These are phyloP conservation scores for Achatina immaculata DNA, from an alignment of 1,140 invertebrate genomes.

Conservation along the genomic window DNA sequence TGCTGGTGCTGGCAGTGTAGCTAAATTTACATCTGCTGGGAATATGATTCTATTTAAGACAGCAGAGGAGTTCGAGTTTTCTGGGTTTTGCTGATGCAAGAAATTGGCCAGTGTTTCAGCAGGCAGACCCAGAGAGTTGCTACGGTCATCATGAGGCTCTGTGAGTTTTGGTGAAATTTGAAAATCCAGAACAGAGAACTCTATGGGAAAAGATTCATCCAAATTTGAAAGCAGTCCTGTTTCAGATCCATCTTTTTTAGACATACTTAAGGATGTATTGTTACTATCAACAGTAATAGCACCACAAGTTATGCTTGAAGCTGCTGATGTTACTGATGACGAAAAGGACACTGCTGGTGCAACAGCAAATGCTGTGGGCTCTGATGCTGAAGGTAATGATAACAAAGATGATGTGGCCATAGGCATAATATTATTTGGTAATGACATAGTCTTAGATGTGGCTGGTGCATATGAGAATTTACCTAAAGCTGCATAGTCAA, in stretches of 20 bases:
- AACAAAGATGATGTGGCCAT: neutral
- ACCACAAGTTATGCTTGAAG: too few species aligned
- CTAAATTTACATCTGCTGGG: constrained; percentile 33
- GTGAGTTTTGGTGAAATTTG: constrained; percentile 30
- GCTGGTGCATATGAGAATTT: neutral
- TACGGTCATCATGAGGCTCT: constrained; percentile 33
- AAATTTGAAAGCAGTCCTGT: neutral
- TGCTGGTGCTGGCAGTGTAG: constrained; percentile 26
- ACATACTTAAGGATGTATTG: neutral
- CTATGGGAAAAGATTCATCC: constrained; percentile 36
- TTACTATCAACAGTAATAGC: neutral
- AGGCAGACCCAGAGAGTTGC: constrained; percentile 33
- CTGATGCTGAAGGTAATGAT: neutral
- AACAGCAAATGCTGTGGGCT: neutral
- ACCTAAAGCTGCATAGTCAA: neutral
- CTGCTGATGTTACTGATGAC: neutral
- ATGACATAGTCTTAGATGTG: neutral
- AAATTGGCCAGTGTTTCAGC: constrained; percentile 26
- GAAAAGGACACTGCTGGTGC: too few species aligned
- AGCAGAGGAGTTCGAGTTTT: constrained; percentile 29
- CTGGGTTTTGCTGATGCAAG: constrained; percentile 32
- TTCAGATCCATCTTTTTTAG: constrained; percentile 24
- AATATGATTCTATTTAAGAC: constrained; percentile 29
- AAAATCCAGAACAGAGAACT: constrained; percentile 31
- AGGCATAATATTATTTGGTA: neutral